Conservation (phyloP, 2,888 invertebrate genomes). For the Rhingia rostrata region DNA sequence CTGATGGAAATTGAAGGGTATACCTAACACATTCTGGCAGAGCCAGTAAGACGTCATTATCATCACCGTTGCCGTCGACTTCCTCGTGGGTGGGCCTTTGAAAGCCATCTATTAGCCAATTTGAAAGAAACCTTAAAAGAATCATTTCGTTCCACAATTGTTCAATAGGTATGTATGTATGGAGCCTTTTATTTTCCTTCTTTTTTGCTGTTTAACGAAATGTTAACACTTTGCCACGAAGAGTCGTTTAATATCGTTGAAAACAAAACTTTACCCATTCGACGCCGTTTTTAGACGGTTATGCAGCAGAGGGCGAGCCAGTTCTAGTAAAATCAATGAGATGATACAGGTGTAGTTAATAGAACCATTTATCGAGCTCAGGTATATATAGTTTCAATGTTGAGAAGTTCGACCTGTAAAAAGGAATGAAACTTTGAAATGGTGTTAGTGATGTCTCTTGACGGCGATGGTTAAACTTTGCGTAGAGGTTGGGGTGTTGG, state of each 20-base stretch:
- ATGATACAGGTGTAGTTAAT: conserved; percentile 72
- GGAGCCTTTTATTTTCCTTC: conserved; percentile 4
- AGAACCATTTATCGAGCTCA: conserved; percentile 57
- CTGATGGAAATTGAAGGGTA: conserved; percentile 60
- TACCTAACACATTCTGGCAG: neutral
- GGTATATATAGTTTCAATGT: conserved; percentile 25
- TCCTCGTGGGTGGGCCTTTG: conserved; percentile 15
- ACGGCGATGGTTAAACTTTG: neutral
- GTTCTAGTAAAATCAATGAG: conserved; percentile 42
- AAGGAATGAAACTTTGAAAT: conserved; percentile 30
- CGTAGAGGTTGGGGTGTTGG: neutral
- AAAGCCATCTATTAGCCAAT: conserved; percentile 52
- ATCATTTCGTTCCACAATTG: conserved; percentile 65
- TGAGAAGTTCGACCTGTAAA: conserved; percentile 25
- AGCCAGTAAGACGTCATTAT: neutral
- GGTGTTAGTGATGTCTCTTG: conserved; percentile 31
- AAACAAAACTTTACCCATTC: conserved; percentile 67
- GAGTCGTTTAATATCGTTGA: conserved; percentile 65
- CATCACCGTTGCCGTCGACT: conserved; percentile 12
- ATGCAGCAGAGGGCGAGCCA: conserved; percentile 8
- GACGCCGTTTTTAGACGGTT: conserved; percentile 16
- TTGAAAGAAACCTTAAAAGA: conserved; percentile 55
- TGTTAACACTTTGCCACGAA: conserved; percentile 61
- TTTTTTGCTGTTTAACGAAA: conserved; percentile 7
- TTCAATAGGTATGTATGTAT: conserved; percentile 46